phyloP scores from a whole-genome alignment of 1,140 invertebrate genomes.

The Phocides pigmalion region DNA sequence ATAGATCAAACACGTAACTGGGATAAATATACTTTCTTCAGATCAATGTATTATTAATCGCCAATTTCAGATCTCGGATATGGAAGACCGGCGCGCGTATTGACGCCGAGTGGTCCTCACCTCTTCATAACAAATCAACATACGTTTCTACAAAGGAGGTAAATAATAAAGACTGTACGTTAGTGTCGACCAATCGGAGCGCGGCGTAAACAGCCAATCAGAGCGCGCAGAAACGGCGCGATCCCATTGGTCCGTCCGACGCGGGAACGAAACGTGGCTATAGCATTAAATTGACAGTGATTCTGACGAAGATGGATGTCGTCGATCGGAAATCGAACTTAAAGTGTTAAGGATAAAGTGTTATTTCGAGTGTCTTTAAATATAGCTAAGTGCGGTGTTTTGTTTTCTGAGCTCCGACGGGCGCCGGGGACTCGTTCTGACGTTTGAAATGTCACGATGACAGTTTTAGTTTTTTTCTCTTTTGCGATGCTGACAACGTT shows the following conservation, averaged over 20 bases:
- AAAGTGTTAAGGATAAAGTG: conserved; percentile 65
- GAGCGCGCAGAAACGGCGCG: neutral
- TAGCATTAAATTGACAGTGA: conserved; percentile 56
- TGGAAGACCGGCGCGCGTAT: conserved; percentile 73
- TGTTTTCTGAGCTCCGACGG: conserved; percentile 4
- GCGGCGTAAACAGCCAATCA: conserved; percentile 21
- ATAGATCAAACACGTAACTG: no score
- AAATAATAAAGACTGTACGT: conserved; percentile 19
- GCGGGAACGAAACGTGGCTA: conserved; percentile 12
- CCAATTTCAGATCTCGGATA: conserved; percentile 59
- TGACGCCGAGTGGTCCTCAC: conserved; percentile 52
- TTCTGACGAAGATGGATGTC: conserved; percentile 27
- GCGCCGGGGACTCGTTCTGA: conserved; percentile 21
- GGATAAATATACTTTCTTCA: no score
- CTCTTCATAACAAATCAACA: conserved; percentile 11
- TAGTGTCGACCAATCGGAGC: conserved; percentile 17
- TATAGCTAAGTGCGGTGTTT: conserved; percentile 42
- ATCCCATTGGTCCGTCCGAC: conserved; percentile 7
- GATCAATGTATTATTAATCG: neutral
- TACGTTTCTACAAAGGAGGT: conserved; percentile 15
- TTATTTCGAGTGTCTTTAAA: conserved; percentile 61
- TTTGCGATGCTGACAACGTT: conserved; percentile 12
- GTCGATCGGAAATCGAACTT: conserved; percentile 41
- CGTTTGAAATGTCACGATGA: conserved; percentile 36
- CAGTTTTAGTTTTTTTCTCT: conserved; percentile 39